These are phyloP conservation scores for Octopus sinensis DNA, from an alignment of 1,140 invertebrate genomes.

Conservation along the genomic window DNA sequence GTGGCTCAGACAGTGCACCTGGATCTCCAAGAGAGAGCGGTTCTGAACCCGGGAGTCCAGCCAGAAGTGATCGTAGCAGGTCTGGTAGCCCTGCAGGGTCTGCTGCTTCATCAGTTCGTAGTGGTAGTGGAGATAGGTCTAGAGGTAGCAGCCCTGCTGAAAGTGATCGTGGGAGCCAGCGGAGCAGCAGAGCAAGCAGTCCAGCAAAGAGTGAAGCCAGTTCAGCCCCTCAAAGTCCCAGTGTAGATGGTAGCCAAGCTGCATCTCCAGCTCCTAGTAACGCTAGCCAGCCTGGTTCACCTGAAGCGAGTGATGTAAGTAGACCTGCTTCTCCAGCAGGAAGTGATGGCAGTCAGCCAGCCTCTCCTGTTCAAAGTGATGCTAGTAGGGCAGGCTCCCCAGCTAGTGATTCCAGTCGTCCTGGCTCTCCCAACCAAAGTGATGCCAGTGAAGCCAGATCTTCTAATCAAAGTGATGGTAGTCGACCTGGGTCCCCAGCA, in stretches of 20 bases:
- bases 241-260: slow-evolving; percentile 23
- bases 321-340: slow-evolving; percentile 24
- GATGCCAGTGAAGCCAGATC: neutral
- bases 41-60: slow-evolving; percentile 20
- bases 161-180: slow-evolving; percentile 23
- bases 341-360: slow-evolving; percentile 15
- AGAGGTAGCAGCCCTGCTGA: neutral
- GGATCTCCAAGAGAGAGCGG: neutral
- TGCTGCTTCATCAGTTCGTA: slow-evolving; percentile 13
- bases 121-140: slow-evolving; percentile 14
- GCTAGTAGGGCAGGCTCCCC: slow-evolving; percentile 21
- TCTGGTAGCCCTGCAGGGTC: slow-evolving; percentile 21
- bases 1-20: slow-evolving; percentile 9
- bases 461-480: neutral
- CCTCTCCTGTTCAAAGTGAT: slow-evolving; percentile 13
- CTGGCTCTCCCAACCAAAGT: neutral
- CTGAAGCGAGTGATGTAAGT: slow-evolving; percentile 21
- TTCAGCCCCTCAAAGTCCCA: neutral
- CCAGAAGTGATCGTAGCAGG: slow-evolving; percentile 20
- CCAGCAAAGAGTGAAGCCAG: slow-evolving; percentile 12
- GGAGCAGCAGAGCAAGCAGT: slow-evolving; percentile 19
- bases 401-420: slow-evolving; percentile 8
- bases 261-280: slow-evolving; percentile 23
- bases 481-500: neutral
- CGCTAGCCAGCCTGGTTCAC: slow-evolving; percentile 22